Evolutionary conservation across 2,888 invertebrate genomes (phyloP).

Genomic region (Loripinus fragilis): DNA sequence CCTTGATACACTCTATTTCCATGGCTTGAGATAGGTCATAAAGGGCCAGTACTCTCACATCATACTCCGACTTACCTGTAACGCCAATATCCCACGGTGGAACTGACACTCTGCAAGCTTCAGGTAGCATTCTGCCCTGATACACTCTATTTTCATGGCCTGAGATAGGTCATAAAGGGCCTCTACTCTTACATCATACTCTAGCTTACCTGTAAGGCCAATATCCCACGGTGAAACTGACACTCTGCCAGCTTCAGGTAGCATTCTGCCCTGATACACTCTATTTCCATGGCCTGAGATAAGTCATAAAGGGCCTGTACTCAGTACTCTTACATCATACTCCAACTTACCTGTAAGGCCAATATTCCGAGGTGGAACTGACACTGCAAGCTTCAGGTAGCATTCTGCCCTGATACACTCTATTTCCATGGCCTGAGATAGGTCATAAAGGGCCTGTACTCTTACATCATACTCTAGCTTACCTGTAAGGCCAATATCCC

Average conservation of each 20-base stretch:
- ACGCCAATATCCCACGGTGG: conserved; percentile 49
- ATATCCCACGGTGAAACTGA: conserved; percentile 54
- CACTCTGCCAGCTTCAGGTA: conserved; percentile 51
- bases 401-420: conserved; percentile 34
- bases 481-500: conserved; percentile 49
- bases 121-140: conserved; percentile 41
- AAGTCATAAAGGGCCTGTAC: conserved; percentile 41
- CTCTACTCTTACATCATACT: conserved; percentile 33
- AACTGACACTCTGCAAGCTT: conserved; percentile 54
- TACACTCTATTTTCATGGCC: conserved; percentile 37
- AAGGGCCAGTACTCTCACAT: conserved; percentile 28
- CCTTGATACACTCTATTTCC: conserved; percentile 35
- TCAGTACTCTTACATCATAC: conserved; percentile 32
- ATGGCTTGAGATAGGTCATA: conserved; percentile 45
- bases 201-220: conserved; percentile 43
- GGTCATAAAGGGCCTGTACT: conserved; percentile 42
- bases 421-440: conserved; percentile 42
- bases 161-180: conserved; percentile 43
- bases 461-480: conserved; percentile 34
- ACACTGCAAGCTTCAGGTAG: conserved; percentile 47
- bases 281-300: conserved; percentile 39
- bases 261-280: conserved; percentile 33
- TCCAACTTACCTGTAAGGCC: conserved; percentile 44
- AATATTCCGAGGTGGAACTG: conserved; percentile 54
- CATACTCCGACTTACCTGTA: conserved; percentile 40